These are phyloP conservation scores for Galendromus occidentalis DNA, from an alignment of 1,140 invertebrate species.

Conservation along the genomic window DNA sequence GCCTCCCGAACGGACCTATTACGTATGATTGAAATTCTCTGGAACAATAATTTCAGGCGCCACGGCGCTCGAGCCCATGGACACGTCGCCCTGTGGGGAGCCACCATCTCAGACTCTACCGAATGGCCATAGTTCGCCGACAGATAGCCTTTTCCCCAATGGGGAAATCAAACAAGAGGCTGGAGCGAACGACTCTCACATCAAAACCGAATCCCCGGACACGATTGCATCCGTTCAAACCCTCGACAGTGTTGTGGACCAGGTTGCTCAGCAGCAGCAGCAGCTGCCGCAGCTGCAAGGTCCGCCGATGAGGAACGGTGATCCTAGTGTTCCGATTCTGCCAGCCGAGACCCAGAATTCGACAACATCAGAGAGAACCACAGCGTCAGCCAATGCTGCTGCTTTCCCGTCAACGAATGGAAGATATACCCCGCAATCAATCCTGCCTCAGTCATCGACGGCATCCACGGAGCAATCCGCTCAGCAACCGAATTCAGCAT, in stretches of 20 bases:
- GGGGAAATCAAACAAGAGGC: background rate
- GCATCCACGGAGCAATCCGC: no score
- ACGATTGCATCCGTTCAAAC: background rate
- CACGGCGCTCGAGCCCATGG: no score
- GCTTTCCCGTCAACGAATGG: no score
- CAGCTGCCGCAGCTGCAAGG: background rate
- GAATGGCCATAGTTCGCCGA: no score
- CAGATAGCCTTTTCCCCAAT: background rate
- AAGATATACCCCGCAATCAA: no score
- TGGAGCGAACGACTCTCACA: background rate
- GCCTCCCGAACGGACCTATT: no score
- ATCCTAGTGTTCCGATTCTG: background rate
- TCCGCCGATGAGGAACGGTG: background rate
- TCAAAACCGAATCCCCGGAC: conserved; percentile 4
- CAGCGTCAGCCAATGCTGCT: background rate
- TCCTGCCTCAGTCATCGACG: no score
- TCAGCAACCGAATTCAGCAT: no score
- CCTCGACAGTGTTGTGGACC: background rate
- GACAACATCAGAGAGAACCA: background rate
- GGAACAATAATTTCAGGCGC: no score
- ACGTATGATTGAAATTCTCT: no score
- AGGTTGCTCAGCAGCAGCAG: background rate
- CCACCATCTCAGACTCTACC: no score
- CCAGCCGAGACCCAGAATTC: background rate
- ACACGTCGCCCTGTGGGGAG: no score